A percentile compares a stretch with the other conserved stretches of the same genome.
phyloP scores from a whole-genome alignment of 2,888 invertebrate species.

The Lapara coniferarum region DNA sequence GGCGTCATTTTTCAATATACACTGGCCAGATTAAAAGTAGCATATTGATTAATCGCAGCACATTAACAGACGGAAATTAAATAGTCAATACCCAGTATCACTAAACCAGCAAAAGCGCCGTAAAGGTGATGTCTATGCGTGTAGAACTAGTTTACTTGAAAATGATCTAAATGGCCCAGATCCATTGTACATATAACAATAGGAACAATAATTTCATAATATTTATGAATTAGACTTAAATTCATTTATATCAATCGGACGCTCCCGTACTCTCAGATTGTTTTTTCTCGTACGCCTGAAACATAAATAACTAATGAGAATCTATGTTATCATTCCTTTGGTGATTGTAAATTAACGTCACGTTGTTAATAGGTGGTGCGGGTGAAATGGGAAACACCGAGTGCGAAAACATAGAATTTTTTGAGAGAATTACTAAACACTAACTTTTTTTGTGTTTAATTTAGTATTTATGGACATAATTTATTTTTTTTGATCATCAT shows the following conservation, averaged over 20 bases:
- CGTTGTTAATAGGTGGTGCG: too few relatives aligned
- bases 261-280: constrained; percentile 38
- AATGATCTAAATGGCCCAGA: constrained; percentile 37
- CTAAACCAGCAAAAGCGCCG: not conserved
- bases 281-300: constrained; percentile 69
- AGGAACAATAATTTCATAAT: constrained; percentile 50
- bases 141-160: constrained; percentile 4
- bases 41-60: constrained; percentile 1
- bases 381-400: too few relatives aligned
- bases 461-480: too few relatives aligned
- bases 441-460: too few relatives aligned
- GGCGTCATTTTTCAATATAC: not conserved
- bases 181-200: constrained; percentile 51
- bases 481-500: too few relatives aligned
- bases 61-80: constrained; percentile 10
- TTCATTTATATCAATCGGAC: constrained; percentile 45
- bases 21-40: not conserved
- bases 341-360: too few relatives aligned
- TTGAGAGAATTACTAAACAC: too few relatives aligned
- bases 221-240: constrained; percentile 43
- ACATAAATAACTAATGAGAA: constrained; percentile 33
- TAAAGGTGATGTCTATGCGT: constrained; percentile 41
- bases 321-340: not conserved
- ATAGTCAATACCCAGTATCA: constrained; percentile 18
- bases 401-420: too few relatives aligned